Percentiles rank a stretch among this genome's conserved stretches.
Conservation (phyloP, 2,113 vertebrate genomes). For the Lepidothrix coronata region DNA sequence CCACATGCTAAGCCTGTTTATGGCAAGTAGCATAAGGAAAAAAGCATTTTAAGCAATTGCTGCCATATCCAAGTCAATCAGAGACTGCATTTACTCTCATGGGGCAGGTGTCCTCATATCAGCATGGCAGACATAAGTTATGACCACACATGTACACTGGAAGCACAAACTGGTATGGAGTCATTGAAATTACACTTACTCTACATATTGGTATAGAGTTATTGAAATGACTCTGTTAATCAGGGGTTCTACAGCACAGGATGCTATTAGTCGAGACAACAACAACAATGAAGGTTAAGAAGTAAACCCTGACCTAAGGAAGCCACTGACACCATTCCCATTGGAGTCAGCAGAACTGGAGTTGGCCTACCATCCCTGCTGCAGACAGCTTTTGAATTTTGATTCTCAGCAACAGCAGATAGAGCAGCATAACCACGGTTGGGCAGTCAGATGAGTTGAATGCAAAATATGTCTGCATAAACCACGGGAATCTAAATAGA, state of each 20-base stretch:
- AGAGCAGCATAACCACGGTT: neutral
- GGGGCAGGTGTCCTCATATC: neutral
- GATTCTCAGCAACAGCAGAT: neutral
- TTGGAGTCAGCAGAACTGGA: neutral
- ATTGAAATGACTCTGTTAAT: neutral
- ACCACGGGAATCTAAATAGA: neutral
- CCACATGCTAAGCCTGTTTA: neutral
- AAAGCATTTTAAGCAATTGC: neutral
- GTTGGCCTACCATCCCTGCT: neutral
- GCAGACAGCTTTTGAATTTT: neutral
- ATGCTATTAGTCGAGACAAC: neutral
- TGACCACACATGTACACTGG: accelerated
- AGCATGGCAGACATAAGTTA: neutral
- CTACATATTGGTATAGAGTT: neutral
- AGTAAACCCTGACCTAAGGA: neutral
- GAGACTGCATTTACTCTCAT: neutral
- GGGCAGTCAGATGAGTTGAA: neutral
- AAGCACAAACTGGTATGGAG: accelerated
- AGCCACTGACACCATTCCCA: neutral
- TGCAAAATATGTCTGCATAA: neutral
- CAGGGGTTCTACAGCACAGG: neutral
- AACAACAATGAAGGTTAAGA: neutral
- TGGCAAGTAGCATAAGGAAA: neutral
- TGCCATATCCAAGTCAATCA: neutral
- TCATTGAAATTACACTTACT: neutral